Percentiles rank a stretch among this genome's conserved stretches.
Evolutionary conservation across 1,140 invertebrate genomes (phyloP).

Genomic region (Brachystomella parvula): DNA sequence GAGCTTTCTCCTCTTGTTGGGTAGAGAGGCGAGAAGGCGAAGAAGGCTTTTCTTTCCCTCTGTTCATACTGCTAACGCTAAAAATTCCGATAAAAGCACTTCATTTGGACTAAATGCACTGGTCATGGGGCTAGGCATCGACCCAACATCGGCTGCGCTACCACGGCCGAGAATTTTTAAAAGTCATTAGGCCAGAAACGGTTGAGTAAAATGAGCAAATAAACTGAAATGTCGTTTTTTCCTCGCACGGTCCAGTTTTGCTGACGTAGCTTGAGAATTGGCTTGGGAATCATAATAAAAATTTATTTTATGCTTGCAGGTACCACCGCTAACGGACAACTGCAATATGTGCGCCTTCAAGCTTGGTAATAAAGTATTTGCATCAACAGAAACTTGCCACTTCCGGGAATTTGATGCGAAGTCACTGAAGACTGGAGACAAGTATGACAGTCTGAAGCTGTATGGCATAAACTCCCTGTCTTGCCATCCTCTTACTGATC

Average conservation of each 20-base stretch:
- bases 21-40: too few species aligned
- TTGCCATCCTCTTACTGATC: slow-evolving; percentile 44
- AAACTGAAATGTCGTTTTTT: too few species aligned
- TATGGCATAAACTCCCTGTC: slow-evolving; percentile 42
- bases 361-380: slow-evolving; percentile 44
- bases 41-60: too few species aligned
- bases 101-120: too few species aligned
- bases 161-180: not conserved
- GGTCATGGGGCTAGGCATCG: too few species aligned
- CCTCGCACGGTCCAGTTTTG: not conserved
- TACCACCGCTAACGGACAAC: slow-evolving; percentile 45
- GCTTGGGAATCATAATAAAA: not conserved
- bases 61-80: too few species aligned
- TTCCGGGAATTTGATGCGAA: slow-evolving; percentile 28
- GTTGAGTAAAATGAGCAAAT: too few species aligned
- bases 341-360: slow-evolving; percentile 41
- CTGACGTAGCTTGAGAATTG: not conserved
- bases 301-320: slow-evolving; percentile 13
- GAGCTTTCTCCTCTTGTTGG: too few species aligned
- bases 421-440: slow-evolving; percentile 39
- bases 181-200: too few species aligned
- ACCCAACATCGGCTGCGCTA: too few species aligned
- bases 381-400: slow-evolving; percentile 42
- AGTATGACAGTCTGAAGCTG: slow-evolving; percentile 33
- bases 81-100: too few species aligned